Evolutionary conservation across 2,888 invertebrate genomes (phyloP).

Genomic region (Netelia inedita): DNA sequence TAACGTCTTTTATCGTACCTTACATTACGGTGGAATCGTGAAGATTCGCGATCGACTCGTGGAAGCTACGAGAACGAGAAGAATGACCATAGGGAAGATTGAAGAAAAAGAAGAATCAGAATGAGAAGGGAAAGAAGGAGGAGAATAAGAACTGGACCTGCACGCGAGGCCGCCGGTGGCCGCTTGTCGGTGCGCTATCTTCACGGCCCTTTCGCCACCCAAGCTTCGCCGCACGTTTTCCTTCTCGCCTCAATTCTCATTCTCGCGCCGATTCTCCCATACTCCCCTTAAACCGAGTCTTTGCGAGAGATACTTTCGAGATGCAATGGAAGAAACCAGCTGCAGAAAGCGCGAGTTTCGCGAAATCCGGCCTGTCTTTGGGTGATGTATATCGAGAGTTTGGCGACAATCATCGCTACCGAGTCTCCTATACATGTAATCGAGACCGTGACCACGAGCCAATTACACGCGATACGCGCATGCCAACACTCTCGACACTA

Average conservation of each 20-base stretch:
- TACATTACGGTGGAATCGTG: slow-evolving; percentile 13
- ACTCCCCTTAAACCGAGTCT: slow-evolving; percentile 27
- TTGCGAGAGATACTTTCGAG: neutral
- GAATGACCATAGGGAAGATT: slow-evolving; percentile 14
- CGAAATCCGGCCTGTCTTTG: slow-evolving; percentile 64
- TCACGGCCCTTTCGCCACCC: slow-evolving; percentile 70
- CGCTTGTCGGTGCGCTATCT: slow-evolving; percentile 80
- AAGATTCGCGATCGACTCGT: slow-evolving; percentile 29
- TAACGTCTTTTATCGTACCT: neutral
- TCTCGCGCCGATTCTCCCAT: slow-evolving; percentile 46
- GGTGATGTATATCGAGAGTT: slow-evolving; percentile 81
- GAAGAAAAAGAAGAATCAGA: neutral
- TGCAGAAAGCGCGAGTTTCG: slow-evolving; percentile 32
- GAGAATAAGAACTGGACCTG: slow-evolving; percentile 71
- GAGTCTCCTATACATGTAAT: slow-evolving; percentile 35
- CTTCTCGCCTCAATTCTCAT: slow-evolving; percentile 41
- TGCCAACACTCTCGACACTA: slow-evolving; percentile 66
- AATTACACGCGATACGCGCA: slow-evolving; percentile 78
- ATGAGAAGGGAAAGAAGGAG: slow-evolving; percentile 44
- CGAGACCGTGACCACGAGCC: slow-evolving; percentile 76
- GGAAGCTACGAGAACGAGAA: slow-evolving; percentile 19
- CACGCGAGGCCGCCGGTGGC: slow-evolving; percentile 80
- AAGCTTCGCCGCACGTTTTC: slow-evolving; percentile 74
- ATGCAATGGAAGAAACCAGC: slow-evolving; percentile 28
- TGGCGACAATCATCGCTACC: slow-evolving; percentile 81